These are phyloP conservation scores for Anguilla pacifica DNA, from an alignment of 2,797 vertebrate genomes.

Conservation along the genomic window DNA sequence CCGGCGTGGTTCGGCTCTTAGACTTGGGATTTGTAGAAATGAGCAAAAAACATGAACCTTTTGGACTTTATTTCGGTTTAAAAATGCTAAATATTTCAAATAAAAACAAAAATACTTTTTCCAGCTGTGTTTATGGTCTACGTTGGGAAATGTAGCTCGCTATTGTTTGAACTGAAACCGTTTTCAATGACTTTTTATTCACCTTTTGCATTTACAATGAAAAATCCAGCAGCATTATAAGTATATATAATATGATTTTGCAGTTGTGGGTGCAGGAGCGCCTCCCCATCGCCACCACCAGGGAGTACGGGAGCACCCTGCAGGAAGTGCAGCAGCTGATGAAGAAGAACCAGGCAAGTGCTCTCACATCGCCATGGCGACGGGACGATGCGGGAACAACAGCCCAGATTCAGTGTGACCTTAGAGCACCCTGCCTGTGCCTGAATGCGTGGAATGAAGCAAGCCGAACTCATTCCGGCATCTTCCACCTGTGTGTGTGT, in stretches of 20 bases:
- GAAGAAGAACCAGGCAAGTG: slow-evolving; percentile 91
- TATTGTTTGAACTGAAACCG: neutral
- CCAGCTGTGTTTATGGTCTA: neutral
- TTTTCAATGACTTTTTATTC: neutral
- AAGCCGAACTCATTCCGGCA: neutral
- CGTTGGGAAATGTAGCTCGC: neutral
- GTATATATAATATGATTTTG: slow-evolving; percentile 36
- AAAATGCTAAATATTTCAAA: neutral
- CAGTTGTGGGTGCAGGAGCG: slow-evolving; percentile 92
- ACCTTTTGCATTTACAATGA: neutral
- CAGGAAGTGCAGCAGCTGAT: slow-evolving; percentile 90
- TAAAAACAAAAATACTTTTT: neutral
- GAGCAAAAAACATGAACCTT: neutral
- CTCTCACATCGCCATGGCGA: neutral
- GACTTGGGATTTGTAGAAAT: neutral
- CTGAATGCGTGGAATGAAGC: neutral
- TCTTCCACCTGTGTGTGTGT: neutral
- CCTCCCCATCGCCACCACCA: slow-evolving; percentile 82
- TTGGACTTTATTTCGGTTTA: neutral
- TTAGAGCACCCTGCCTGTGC: neutral
- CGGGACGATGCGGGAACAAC: neutral
- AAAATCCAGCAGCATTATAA: neutral
- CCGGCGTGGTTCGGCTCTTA: no score
- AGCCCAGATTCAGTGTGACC: neutral
- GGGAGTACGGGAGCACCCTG: slow-evolving; percentile 82